Percentiles rank a stretch among this genome's conserved stretches.
These are phyloP conservation scores for Pantherophis vulpinus DNA, from an alignment of 2,797 vertebrate species.

Conservation along the genomic window DNA sequence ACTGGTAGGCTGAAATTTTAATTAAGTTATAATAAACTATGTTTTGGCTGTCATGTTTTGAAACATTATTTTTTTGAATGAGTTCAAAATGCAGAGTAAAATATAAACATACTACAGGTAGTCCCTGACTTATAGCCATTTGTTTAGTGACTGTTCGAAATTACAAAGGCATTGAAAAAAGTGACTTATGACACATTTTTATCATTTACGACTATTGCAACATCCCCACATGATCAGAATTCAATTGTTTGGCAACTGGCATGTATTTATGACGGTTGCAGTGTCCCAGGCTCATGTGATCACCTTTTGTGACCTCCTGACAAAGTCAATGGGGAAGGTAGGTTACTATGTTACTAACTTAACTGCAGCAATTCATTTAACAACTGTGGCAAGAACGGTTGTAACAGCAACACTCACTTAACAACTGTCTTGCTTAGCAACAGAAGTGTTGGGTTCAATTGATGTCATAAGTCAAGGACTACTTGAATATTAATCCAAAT, in stretches of 20 bases:
- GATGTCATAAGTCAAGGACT: neutral
- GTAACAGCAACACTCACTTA: neutral
- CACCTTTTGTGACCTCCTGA: neutral
- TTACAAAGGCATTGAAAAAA: neutral
- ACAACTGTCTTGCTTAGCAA: neutral
- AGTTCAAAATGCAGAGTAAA: neutral
- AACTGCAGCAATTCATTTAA: neutral
- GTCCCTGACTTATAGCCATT: neutral
- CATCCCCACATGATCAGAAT: neutral
- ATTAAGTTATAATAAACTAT: neutral
- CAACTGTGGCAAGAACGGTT: neutral
- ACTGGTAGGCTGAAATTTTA: neutral
- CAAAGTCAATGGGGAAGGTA: neutral
- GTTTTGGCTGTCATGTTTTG: neutral
- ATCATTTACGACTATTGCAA: neutral
- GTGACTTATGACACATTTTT: neutral
- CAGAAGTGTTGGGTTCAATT: neutral
- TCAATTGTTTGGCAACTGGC: neutral
- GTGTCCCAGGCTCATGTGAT: neutral
- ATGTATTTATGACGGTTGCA: neutral
- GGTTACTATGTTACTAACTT: neutral
- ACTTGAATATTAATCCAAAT: neutral
- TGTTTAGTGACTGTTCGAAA: neutral
- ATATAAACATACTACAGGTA: neutral
- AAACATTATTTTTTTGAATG: neutral